Conservation (phyloP, 1,140 invertebrate species). For the Papilio aristodemus region DNA sequence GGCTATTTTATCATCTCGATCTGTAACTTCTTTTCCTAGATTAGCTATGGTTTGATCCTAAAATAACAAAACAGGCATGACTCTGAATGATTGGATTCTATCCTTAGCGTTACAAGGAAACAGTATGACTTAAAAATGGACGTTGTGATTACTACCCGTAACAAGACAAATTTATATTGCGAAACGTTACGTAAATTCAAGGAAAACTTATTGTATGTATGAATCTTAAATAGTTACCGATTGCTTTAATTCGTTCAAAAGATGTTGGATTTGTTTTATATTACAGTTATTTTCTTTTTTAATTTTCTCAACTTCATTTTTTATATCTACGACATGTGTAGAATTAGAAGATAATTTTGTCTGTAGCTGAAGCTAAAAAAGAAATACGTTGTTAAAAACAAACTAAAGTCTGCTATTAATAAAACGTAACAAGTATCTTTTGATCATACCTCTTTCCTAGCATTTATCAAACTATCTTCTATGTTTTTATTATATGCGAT, state of each 20-base stretch:
- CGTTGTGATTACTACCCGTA: no score
- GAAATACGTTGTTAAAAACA: neutral
- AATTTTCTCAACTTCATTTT: conserved; percentile 58
- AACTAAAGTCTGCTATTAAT: neutral
- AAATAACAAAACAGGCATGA: conserved; percentile 32
- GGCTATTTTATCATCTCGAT: conserved; percentile 60
- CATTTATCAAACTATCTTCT: conserved; percentile 52
- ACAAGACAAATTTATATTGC: no score
- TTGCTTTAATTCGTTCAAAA: conserved; percentile 60
- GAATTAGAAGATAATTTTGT: conserved; percentile 33
- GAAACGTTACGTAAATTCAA: neutral
- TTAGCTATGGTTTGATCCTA: conserved; percentile 59
- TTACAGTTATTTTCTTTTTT: conserved; percentile 56
- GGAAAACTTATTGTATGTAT: neutral
- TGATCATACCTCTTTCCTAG: conserved; percentile 50
- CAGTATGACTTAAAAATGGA: no score
- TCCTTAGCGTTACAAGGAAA: no score
- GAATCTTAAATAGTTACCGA: conserved; percentile 46
- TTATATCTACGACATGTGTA: conserved; percentile 42
- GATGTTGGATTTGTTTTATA: conserved; percentile 52
- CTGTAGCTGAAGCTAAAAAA: conserved; percentile 47
- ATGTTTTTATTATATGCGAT: conserved; percentile 52
- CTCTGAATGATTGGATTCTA: no score
- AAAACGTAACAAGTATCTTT: no score
- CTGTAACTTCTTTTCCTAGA: conserved; percentile 54